Evolutionary conservation across 1,140 invertebrate species (phyloP), one percentile per base, ranked within the genome.

Genomic region (Ceratina australensis): DNA sequence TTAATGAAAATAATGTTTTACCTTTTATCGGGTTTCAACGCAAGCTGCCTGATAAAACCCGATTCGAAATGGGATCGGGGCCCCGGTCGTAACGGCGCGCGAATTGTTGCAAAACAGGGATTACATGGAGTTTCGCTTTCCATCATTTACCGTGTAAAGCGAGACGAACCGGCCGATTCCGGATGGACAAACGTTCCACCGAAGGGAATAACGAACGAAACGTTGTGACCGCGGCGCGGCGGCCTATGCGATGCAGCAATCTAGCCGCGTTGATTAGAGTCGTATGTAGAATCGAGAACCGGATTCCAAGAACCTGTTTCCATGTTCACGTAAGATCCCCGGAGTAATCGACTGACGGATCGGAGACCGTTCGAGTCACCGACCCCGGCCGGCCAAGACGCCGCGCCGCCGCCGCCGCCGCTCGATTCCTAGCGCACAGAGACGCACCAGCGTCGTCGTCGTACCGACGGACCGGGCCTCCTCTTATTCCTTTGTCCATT

Each of bases 221-320:
- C 69, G 64, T 54, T 49, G 33, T 54, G 79, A 60, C 63, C 68
- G 72, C 79, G 84, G 76, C 82, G 72, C 78, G 83, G 78, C 82
- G 28, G 74, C 69, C 73, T 82, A 75, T 85, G 85, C 90, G 90
- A 91, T 90, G 90, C 91, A 91, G 91, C 91, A 92, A 92, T 92
- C 91, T 92, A 92, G 89, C 92, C 89, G 90, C 90, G 91, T 92
- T 92, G 92, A 92, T 92, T 92, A 92, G 91, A 92, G 91, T 91
- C 90, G 90, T 92, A 92, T 92, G 91, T 92, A 92, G 91, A 92
- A 92, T 92, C 91, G 88, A 92, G 89, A 92, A 92, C 92, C 92
- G 91, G 92, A 92, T 92, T 92, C 91, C 92, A 89, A 92, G 91
- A 92, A 92, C 92, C 92, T 92, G 91, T 92, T 92, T 92, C 91